Conservation (phyloP, 2,888 invertebrate species). For the Nowickia ferox region DNA sequence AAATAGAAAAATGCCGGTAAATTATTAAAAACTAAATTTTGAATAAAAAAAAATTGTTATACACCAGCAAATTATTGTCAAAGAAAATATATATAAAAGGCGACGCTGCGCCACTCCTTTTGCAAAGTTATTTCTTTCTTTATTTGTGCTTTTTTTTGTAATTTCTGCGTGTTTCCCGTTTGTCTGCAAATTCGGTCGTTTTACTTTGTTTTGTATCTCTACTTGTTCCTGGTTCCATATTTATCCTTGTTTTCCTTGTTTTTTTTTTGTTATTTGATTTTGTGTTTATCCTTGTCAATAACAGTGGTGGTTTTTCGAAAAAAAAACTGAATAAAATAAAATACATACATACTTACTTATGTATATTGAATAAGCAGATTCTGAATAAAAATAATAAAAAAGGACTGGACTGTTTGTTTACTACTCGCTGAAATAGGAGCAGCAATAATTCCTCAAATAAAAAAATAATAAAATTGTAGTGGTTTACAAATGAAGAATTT, state of each 20-base stretch:
- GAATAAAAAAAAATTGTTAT: slow-evolving; percentile 3
- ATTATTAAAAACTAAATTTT: not conserved
- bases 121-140: slow-evolving; percentile 68
- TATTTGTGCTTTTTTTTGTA: slow-evolving; percentile 34
- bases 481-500: not conserved
- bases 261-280: slow-evolving; percentile 35
- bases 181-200: slow-evolving; percentile 58
- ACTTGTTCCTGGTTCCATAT: slow-evolving; percentile 28
- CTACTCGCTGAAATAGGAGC: not conserved
- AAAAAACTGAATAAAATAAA: slow-evolving; percentile 23
- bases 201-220: slow-evolving; percentile 44
- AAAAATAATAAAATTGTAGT: not conserved
- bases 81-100: slow-evolving; percentile 35
- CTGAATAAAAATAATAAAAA: not conserved
- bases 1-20: slow-evolving; percentile 58
- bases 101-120: slow-evolving; percentile 74
- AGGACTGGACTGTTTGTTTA: slow-evolving; percentile 14
- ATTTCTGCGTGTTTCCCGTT: slow-evolving; percentile 43
- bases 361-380: not conserved
- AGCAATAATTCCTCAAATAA: no score
- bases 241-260: slow-evolving; percentile 36
- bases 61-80: slow-evolving; percentile 7
- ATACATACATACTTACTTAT: not conserved
- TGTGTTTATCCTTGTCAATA: slow-evolving; percentile 44
- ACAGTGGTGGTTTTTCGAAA: slow-evolving; percentile 45